phyloP scores from a whole-genome alignment of 2,113 vertebrate genomes.

The Coregonus clupeaformis region DNA sequence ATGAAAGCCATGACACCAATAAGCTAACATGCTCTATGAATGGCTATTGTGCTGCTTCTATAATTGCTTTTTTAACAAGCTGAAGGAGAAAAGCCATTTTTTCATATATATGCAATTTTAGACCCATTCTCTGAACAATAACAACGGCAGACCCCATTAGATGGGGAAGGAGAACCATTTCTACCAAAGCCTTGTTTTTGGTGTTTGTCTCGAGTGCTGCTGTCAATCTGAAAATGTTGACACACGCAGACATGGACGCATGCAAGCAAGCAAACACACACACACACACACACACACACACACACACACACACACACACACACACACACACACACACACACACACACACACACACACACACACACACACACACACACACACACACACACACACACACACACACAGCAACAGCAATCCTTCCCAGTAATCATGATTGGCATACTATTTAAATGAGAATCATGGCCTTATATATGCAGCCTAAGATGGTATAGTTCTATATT shows the following conservation, averaged over 20 bases:
- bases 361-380: conserved; percentile 23
- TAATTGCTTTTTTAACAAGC: conserved; percentile 79
- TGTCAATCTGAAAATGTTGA: conserved; percentile 62
- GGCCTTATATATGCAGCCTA: conserved; percentile 29
- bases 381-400: too few species aligned
- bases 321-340: too few species aligned
- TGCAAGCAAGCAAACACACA: background rate
- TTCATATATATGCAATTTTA: conserved; percentile 75
- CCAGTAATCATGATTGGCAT: conserved; percentile 69
- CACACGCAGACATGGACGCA: conserved; percentile 40
- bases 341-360: too few species aligned
- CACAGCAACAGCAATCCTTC: conserved; percentile 54
- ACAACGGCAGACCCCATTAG: conserved; percentile 72
- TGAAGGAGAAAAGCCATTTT: conserved; percentile 66
- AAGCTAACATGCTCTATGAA: conserved; percentile 69
- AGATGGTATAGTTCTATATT: conserved; percentile 34
- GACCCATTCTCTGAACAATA: conserved; percentile 68
- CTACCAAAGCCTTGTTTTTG: conserved; percentile 54
- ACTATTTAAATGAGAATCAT: conserved; percentile 41
- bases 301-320: too few species aligned
- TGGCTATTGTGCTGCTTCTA: conserved; percentile 70
- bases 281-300: too few species aligned
- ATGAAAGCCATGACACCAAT: conserved; percentile 77
- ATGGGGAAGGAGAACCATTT: conserved; percentile 53
- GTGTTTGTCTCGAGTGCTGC: conserved; percentile 59